Base-by-base conservation (phyloP, 2,888 invertebrate species). In the Cynaeus angustus region DNA sequence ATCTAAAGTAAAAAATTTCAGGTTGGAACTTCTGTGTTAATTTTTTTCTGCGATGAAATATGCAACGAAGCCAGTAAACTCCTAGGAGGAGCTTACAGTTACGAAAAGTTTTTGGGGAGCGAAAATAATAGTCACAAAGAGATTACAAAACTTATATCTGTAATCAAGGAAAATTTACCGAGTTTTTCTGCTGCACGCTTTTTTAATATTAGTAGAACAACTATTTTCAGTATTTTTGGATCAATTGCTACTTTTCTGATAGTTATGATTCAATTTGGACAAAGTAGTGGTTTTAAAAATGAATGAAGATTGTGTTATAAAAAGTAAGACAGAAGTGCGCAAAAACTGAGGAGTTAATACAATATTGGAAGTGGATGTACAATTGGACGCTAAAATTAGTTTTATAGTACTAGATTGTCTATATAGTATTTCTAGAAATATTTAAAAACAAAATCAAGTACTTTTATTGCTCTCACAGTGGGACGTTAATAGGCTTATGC, bases 161-260 rank as follows among this genome's bases (percentile, higher is more conserved):
- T 33, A 3, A 0, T 52, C 7, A 28, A 21, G 1, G 33, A 28
- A 12, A 52, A 52, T 52, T 52, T 28, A 4, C 52, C 52, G 10
- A 52, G n/a, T 21, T 50, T 72, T 26, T 50, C 66, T 6, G 68
- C 64, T 2, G 66, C 53, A 7, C 46, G 61, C 16, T 59, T 71
- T 14, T 72, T 66, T 21, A 21, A 37, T n/a, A 53, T 72, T 3
- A 56, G 61, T 28, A 68, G 58, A 45, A 43, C 21, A 1, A 68
- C 72, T 5, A 37, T 68, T 16, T 50, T 71, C 7, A 45, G 50
- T 9, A 33, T 72, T 4, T 48, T 68, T n/a, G 68, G 56, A 7
- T 62, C 62, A 13, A 48, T 59, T 0, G 46, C 68, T 1, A 71
- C 66, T n/a, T 68, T 68, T 59, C 45, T 70, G 1, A 72, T 76